These are phyloP conservation scores for Cydia pomonella DNA, from an alignment of 1,140 invertebrate species.

Conservation along the genomic window DNA sequence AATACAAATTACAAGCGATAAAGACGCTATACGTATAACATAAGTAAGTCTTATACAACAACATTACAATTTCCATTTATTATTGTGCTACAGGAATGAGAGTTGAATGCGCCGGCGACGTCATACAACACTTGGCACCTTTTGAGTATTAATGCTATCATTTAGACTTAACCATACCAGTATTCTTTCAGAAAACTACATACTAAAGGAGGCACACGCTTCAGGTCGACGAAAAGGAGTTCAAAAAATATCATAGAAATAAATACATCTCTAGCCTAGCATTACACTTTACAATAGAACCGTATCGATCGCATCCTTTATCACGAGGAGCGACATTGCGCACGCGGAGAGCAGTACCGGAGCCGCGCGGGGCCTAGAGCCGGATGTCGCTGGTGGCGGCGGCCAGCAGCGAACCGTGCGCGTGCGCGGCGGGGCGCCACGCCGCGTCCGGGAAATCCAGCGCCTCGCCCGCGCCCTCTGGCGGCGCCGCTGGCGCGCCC, in stretches of 20 bases:
- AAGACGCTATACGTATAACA: slow-evolving; percentile 57
- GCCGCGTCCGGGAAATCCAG: slow-evolving; percentile 19
- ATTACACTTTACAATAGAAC: slow-evolving; percentile 47
- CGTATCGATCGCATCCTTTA: slow-evolving; percentile 21
- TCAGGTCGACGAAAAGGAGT: slow-evolving; percentile 71
- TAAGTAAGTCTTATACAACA: slow-evolving; percentile 48
- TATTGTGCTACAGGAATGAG: slow-evolving; percentile 74
- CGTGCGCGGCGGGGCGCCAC: slow-evolving; percentile 43
- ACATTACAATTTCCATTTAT: slow-evolving; percentile 51
- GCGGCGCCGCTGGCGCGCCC: slow-evolving; percentile 33
- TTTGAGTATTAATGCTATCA: slow-evolving; percentile 70
- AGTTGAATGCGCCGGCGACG: slow-evolving; percentile 51
- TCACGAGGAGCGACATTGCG: slow-evolving; percentile 9
- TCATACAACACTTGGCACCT: slow-evolving; percentile 70
- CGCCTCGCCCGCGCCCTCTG: slow-evolving; percentile 33
- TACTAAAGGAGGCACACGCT: slow-evolving; percentile 73
- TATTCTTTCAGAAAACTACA: slow-evolving; percentile 64
- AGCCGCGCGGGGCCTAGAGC: slow-evolving; percentile 47
- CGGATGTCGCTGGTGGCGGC: slow-evolving; percentile 64
- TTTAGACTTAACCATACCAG: slow-evolving; percentile 57
- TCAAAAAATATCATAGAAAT: slow-evolving; percentile 71
- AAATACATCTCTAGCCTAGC: slow-evolving; percentile 63
- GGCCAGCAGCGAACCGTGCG: slow-evolving; percentile 46
- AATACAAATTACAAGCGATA: slow-evolving; percentile 32
- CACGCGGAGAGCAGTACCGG: slow-evolving; percentile 21